phyloP scores from a whole-genome alignment of 35 echinoderm and acorn worm species.

The Lytechinus pictus region DNA sequence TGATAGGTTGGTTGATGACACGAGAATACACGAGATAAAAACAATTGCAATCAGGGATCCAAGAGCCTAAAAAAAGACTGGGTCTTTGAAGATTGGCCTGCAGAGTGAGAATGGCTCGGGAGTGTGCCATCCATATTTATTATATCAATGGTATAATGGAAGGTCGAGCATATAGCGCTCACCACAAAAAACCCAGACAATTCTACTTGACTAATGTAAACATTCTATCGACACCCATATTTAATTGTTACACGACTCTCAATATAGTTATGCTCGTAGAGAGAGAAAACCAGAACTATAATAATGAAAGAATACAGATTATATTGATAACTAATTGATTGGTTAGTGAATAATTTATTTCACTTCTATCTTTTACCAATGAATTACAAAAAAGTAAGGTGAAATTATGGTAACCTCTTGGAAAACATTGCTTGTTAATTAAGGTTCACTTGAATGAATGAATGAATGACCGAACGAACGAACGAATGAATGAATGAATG shows the following conservation, averaged over 20 bases:
- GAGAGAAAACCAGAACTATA: neutral
- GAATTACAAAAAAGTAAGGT: too few relatives aligned
- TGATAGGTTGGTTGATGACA: neutral
- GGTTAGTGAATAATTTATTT: too few relatives aligned
- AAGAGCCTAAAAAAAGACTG: neutral
- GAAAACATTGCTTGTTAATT: too few relatives aligned
- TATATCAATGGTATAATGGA: neutral
- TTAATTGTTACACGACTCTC: neutral
- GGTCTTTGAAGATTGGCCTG: neutral
- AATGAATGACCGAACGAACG: too few relatives aligned
- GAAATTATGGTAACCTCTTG: too few relatives aligned
- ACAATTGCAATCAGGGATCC: neutral
- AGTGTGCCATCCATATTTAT: neutral
- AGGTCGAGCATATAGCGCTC: neutral
- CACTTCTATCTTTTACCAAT: too few relatives aligned
- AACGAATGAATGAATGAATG: too few relatives aligned
- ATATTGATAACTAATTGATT: too few relatives aligned
- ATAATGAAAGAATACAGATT: neutral
- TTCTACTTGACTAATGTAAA: neutral
- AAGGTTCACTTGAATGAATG: too few relatives aligned
- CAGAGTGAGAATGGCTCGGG: neutral
- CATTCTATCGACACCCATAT: neutral
- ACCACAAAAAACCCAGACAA: neutral
- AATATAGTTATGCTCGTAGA: neutral
- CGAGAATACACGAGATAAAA: neutral